Base-by-base conservation (phyloP, 2,888 invertebrate genomes). In the Sphecodes monilicornis region DNA sequence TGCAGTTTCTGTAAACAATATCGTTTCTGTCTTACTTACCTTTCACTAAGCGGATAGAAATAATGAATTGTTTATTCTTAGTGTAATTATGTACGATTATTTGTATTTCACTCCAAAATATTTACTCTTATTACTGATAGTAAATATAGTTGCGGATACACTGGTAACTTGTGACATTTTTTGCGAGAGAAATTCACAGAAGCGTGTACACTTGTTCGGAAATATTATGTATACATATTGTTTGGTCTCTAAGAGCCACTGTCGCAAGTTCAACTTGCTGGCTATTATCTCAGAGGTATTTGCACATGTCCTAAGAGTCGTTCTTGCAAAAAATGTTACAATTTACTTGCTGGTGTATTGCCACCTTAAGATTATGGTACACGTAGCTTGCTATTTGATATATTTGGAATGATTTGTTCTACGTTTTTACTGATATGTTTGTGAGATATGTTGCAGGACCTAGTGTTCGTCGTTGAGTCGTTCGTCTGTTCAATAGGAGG, bases 391-490 rank as follows among this genome's bases (percentile, higher is more conserved):
- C 2, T 29, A 32, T 18, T 16, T 43, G 22, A 11, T 36, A 82
- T 70, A 5, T 10, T 29, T 41, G 1, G 36, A 36, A 41, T 36
- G 32, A 32, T 64, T 54, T 41, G 70, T n/a, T 36, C 46, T 72
- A 43, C 50, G 29, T 84, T 76, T 71, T 64, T 70, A 85, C 72
- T 86, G 11, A 79, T 81, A 41, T 36, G 60, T 54, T 39, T 75
- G 43, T 79, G 80, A 86, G 82, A 81, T 88, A 73, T 91, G 80
- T 90, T 91, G 29, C 86, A 91, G 90, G 68, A 26, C 70, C 16
- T 54, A 32, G n/a, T 64, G 46, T 29, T 60, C 26, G 46, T 57
- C 46, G 43, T 39, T 39, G 29, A 22, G 36, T 68, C 57, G 57
- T 29, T 46, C 22, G 10, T 29, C 50, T 64, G 54, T 68, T 80